These are phyloP conservation scores for Microtus oregoni DNA, from an alignment of 2,113 vertebrate genomes.

Conservation along the genomic window DNA sequence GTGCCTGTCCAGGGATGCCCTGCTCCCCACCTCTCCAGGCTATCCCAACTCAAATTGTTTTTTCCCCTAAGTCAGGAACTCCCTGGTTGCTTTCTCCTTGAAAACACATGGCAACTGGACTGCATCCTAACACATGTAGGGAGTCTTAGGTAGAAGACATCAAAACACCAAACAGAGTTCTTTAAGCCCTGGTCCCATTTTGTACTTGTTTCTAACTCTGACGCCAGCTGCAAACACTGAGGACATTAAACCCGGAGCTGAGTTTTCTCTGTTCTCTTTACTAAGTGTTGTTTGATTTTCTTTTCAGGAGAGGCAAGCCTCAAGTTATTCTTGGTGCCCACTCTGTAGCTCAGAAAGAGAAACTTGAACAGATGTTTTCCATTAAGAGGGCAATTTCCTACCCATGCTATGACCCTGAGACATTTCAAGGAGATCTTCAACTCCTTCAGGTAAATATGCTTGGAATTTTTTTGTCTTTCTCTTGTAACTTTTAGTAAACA, in stretches of 20 bases:
- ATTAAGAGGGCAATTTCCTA: background rate
- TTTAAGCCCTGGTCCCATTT: background rate
- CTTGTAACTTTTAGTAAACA: background rate
- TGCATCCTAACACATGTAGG: background rate
- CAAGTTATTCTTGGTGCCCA: conserved; percentile 81
- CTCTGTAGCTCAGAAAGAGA: fast-evolving
- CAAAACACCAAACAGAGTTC: background rate
- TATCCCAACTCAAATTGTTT: background rate
- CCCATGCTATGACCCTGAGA: fast-evolving
- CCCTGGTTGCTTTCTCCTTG: background rate
- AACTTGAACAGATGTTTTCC: background rate
- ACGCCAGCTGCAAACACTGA: background rate
- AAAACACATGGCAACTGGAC: background rate
- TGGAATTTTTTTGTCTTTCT: background rate
- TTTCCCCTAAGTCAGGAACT: background rate
- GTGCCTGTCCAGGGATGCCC: background rate
- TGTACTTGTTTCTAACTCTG: background rate
- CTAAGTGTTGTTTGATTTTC: background rate
- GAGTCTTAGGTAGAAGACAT: background rate
- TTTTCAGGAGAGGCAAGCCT: background rate
- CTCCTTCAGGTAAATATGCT: conserved; percentile 81
- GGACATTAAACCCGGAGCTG: background rate
- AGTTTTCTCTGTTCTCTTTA: background rate
- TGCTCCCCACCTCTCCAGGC: background rate
- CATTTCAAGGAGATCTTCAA: conserved; percentile 76